Evolutionary conservation across 2,113 vertebrate species (phyloP), one percentile per base, ranked within the genome.

Genomic region (Craseonycteris thonglongyai): DNA sequence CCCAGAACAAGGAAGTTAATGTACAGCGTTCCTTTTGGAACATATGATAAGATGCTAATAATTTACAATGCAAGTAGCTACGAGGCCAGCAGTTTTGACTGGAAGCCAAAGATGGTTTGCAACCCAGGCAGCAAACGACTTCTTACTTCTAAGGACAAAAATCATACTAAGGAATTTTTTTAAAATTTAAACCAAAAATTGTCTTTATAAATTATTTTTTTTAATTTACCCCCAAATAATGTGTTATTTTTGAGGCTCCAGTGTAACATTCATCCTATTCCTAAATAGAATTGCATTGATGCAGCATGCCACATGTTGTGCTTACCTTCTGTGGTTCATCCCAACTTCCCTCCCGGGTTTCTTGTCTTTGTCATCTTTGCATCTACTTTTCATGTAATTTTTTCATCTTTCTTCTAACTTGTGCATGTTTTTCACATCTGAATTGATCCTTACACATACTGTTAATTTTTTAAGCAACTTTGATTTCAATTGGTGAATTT

Each of bases 121-220:
- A 38, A 14, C 58, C 22, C 61, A 59, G n/a, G 61, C 6, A 61
- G 38, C 51, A 95, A 81, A 58, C 19, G n/a, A 61, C 19, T 30
- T 76, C 19, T 79, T 80, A 56, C 33, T 71, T 80, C 0, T 14
- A 38, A 84, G 45, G 33, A 69, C 45, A 40, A 42, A 81, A 90
- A 38, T n/a, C 47, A 22, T 30, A 38, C 12, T n/a, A 72, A 72
- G n/a, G 24, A 16, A 82, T 47, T 90, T 47, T 13, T 26, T 65
- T 90, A 65, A 84, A 49, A 10, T 80, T 97, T 30, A 72, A 14
- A 61, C 65, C 85, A 56, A 24, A 93, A 94, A 74, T n/a, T 66
- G 30, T 45, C 71, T 61, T 80, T 56, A 47, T 13, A 68, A 49
- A 40, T 93, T 89, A 51, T 82, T 66, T 10, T n/a, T n/a, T 87